Base-by-base conservation (phyloP, 2,797 vertebrate genomes). In the Natrix natrix region DNA sequence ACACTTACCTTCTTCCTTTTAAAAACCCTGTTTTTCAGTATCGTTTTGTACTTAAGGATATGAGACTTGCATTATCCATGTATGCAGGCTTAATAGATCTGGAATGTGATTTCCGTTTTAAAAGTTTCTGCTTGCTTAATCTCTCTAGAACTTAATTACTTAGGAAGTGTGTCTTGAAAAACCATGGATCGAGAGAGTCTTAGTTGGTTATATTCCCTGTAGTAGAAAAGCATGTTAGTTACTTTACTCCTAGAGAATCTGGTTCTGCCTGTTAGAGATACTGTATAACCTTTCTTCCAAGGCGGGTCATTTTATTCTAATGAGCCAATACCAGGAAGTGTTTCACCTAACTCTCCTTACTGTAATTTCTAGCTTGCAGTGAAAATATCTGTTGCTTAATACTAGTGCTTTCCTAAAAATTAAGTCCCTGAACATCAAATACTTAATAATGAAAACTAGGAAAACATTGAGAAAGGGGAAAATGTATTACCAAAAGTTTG, bases 201-300 rank as follows among this genome's bases (percentile, higher is more conserved):
- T 92, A 94, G 91, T 94, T 94, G 92, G 92, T 95, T 91, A 87
- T 95, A 93, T 96, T 91, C 91, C 94, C 54, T 83, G 74, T 92
- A 91, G 60, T 66, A 94, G 94, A 54, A 93, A 59, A 93, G 95
- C 93, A 94, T 94, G 96, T 96, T 91, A 96, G 95, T 98, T 96
- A 89, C 97, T 97, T 97, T 94, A 95, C 96, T 95, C 97, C 94
- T 94, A 97, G 98, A 97, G 98, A 98, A 98, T 98, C 97, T 97
- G 96, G 97, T 97, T 97, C 91, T 98, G 97, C 98, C 96, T 97
- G 98, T 98, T 97, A 92, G 89, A 97, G 95, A 95, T 96, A 74
- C 66, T 74, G n/a, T 74, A 95, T 97, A 96, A 97, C 98, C 98
- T 97, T 96, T 94, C 96, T 93, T 95, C 48, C 93, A 97, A 97